Evolutionary conservation across 2,888 invertebrate species (phyloP), one percentile per base, ranked within the genome.

Genomic region (Allacma fusca): DNA sequence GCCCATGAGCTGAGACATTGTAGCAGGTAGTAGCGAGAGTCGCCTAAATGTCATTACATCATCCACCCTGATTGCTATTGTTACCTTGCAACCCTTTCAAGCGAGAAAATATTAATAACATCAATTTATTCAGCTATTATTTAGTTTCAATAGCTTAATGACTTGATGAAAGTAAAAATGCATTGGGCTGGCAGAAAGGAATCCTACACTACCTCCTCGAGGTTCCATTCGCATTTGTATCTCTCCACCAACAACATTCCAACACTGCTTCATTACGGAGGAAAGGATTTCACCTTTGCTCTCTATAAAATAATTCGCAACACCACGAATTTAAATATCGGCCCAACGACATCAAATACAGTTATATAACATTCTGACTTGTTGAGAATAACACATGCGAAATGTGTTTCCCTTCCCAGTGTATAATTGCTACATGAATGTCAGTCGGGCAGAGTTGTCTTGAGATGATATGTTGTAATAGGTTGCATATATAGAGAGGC

Each of bases 141-240:
- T 62, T 62, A 26, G 16, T 62, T 62, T 62, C 62, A 62, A 62
- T 62, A 24, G 62, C 62, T 62, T 62, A 62, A 62, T 62, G 62
- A 26, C 62, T 62, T 24, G 62, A 62, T 62, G 24, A 62, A 62
- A 62, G 24, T 62, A 62, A 62, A 62, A 62, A 24, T 62, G 50
- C 16, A 50, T 19, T 50, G 19, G 16, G 16, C 5, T 13, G n/a
- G 19, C 5, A 16, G 50, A 50, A 16, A 50, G 40, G 40, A 40
- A 40, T n/a, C n/a, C n/a, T n/a, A n/a, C n/a, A n/a, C n/a, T 40
- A 40, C 40, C 40, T 40, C 7, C 40, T 40, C 13, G 40, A 13
- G 40, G 5, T 40, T 40, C 40, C 5, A 40, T 40, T 40, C 40
- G 40, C 13, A 9, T 5, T 40, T 9, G 40, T 40, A 40, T 40